A percentile compares a stretch with the other conserved stretches of the same genome.
These are phyloP conservation scores for Cryptocheilus praepositus DNA, from an alignment of 2,888 invertebrate genomes.

Conservation along the genomic window DNA sequence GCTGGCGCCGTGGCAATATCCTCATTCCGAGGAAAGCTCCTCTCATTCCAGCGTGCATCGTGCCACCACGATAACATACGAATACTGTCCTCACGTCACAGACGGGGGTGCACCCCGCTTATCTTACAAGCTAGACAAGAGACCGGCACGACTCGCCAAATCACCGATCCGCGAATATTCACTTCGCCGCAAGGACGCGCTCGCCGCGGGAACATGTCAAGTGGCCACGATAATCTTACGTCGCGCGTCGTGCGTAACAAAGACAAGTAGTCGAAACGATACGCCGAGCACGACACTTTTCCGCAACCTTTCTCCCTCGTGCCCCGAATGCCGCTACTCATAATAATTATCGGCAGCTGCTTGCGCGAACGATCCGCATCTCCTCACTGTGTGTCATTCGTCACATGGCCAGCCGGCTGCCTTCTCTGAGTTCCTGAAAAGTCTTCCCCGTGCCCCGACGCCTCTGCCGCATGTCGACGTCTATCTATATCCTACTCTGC, in stretches of 20 bases:
- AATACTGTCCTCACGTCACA: too few species aligned
- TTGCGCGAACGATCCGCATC: neutral
- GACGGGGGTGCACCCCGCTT: too few species aligned
- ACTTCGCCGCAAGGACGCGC: too few species aligned
- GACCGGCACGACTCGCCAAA: too few species aligned
- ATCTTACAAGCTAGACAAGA: too few species aligned
- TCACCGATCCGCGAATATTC: too few species aligned
- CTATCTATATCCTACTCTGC: slow-evolving; percentile 35
- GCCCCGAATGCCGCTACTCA: neutral
- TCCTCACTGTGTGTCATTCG: slow-evolving; percentile 17
- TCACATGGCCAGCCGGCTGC: slow-evolving; percentile 5
- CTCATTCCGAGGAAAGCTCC: slow-evolving; percentile 62
- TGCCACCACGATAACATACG: slow-evolving; percentile 9
- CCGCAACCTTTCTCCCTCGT: neutral
- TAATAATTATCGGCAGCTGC: neutral
- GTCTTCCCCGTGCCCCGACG: neutral
- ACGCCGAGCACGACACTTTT: neutral
- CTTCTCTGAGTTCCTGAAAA: neutral
- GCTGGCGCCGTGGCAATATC: slow-evolving; percentile 42
- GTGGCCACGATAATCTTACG: too few species aligned
- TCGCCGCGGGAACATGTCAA: too few species aligned
- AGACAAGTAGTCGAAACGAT: neutral
- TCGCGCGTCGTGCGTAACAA: neutral
- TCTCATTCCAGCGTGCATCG: slow-evolving; percentile 69
- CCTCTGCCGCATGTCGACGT: slow-evolving; percentile 2